phyloP scores from a whole-genome alignment of 2,113 vertebrate species.

The Butorides virescens region DNA sequence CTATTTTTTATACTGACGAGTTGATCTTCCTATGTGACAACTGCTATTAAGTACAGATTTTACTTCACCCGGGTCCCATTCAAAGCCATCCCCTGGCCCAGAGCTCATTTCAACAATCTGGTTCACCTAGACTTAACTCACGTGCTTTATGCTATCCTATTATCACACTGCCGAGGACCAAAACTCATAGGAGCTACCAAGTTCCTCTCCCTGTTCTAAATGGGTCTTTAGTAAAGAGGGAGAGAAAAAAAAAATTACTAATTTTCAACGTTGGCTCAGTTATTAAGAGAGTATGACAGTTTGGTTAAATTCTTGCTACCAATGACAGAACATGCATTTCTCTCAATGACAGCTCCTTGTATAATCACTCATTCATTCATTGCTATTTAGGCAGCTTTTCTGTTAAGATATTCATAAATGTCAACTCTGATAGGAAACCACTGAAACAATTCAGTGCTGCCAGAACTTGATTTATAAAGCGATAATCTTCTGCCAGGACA shows the following conservation, averaged over 20 bases:
- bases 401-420: not conserved
- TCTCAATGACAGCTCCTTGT: constrained; percentile 1
- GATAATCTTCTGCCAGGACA: not conserved
- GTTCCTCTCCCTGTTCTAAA: not conserved
- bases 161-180: not conserved
- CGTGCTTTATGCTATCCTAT: not conserved
- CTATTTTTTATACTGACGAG: not conserved
- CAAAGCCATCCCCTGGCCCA: not conserved
- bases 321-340: not conserved
- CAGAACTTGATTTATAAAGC: not conserved
- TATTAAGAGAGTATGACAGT: not conserved
- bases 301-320: not conserved
- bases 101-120: not conserved
- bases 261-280: not conserved
- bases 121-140: not conserved
- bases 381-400: constrained; percentile 2
- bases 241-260: not conserved
- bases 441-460: not conserved
- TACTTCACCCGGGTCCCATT: not conserved
- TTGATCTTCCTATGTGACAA: not conserved
- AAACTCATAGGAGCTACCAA: not conserved
- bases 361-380: not conserved
- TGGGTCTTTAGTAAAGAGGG: not conserved
- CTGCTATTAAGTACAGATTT: not conserved
- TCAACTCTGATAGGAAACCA: not conserved